Conservation (phyloP, 1,140 invertebrate species). For the Amyelois transitella region DNA sequence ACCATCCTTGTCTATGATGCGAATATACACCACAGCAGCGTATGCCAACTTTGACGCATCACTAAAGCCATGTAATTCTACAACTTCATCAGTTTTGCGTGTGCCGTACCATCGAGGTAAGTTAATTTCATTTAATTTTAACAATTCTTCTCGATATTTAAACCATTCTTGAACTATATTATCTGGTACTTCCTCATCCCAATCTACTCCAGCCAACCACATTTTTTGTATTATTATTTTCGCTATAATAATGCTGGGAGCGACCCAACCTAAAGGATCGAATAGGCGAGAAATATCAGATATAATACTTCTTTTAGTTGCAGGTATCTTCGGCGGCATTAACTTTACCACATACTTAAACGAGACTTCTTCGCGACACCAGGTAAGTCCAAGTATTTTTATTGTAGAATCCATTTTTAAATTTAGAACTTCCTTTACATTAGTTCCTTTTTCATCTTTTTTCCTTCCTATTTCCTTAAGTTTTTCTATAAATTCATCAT, state of each 20-base stretch:
- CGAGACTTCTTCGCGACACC: background rate
- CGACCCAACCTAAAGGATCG: background rate
- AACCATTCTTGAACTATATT: background rate
- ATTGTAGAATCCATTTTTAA: background rate
- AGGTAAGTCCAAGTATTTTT: constrained; percentile 1
- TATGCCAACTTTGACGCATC: constrained; percentile 1
- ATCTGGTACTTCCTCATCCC: background rate
- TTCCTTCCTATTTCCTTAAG: background rate
- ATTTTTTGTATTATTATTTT: constrained; percentile 1
- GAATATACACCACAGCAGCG: background rate
- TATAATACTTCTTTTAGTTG: constrained; percentile 1
- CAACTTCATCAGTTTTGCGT: background rate
- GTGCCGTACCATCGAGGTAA: constrained; percentile 1
- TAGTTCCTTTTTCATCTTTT: background rate
- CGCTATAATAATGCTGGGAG: background rate
- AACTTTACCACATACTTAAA: background rate
- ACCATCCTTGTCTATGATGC: background rate
- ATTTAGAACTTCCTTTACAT: background rate
- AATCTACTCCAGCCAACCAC: background rate
- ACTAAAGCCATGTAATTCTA: background rate
- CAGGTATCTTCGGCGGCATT: background rate
- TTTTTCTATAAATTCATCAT: background rate
- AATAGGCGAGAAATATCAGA: constrained; percentile 1
- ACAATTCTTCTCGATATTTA: background rate
- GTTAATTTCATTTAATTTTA: background rate